phyloP scores from a whole-genome alignment of 2,888 invertebrate species.

The Polymixis flavicincta region DNA sequence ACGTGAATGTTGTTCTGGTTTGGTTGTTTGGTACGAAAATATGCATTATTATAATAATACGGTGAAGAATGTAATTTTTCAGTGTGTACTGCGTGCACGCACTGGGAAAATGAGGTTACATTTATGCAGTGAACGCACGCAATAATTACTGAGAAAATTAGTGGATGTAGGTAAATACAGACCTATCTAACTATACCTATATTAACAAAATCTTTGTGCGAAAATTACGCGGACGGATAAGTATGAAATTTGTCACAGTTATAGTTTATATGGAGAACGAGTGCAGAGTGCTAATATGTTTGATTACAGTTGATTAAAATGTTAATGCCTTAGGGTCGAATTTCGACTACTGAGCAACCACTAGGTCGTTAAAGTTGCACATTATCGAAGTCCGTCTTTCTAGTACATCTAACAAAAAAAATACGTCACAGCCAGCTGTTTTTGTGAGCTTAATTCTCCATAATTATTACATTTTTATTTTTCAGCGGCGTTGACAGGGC shows the following conservation, averaged over 20 bases:
- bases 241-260: too few species aligned
- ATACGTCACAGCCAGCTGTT: neutral
- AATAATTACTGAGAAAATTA: neutral
- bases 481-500: neutral
- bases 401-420: neutral
- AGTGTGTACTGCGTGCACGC: neutral
- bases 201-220: too few species aligned
- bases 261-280: too few species aligned
- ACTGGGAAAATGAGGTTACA: constrained; percentile 1
- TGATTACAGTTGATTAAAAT: too few species aligned
- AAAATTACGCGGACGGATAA: too few species aligned
- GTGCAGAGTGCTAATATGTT: too few species aligned
- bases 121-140: neutral
- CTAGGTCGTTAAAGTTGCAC: neutral
- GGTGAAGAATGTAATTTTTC: neutral
- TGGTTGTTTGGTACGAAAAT: constrained; percentile 33
- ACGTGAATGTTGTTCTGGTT: constrained; percentile 27
- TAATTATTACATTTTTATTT: neutral
- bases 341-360: too few species aligned
- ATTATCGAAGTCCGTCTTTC: neutral
- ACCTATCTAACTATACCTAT: too few species aligned
- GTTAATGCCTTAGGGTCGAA: too few species aligned
- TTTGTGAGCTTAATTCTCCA: neutral
- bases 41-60: constrained; percentile 29
- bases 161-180: neutral